Conservation (phyloP, 2,888 invertebrate genomes). For the Unio delphinus region DNA sequence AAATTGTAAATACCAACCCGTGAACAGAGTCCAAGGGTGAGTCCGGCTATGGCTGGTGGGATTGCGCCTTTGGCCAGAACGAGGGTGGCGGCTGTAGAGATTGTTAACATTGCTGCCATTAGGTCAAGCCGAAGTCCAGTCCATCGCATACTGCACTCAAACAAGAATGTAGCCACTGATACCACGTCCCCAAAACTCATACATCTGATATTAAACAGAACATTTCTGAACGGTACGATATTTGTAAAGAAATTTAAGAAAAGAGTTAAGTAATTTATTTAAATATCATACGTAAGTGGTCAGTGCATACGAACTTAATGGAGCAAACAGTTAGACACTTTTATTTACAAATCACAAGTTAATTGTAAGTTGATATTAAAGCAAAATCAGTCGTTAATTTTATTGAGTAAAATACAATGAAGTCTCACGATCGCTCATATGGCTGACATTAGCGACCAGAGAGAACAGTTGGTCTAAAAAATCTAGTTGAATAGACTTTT, state of each 20-base stretch:
- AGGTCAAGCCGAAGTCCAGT: slow-evolving; percentile 71
- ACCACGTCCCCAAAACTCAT: slow-evolving; percentile 68
- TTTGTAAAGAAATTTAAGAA: no score
- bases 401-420: neutral
- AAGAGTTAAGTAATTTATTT: no score
- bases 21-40: slow-evolving; percentile 72
- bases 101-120: slow-evolving; percentile 70
- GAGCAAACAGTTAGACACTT: no score
- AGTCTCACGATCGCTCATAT: neutral
- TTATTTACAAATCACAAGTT: neutral
- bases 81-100: slow-evolving; percentile 74
- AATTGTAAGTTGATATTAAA: neutral
- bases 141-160: slow-evolving; percentile 71
- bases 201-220: slow-evolving; percentile 13
- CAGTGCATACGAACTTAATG: no score
- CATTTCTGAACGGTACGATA: no score
- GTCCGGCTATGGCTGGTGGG: slow-evolving; percentile 75
- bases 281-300: no score
- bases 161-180: slow-evolving; percentile 72
- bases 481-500: no score
- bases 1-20: slow-evolving; percentile 12
- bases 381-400: neutral
- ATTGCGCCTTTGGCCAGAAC: slow-evolving; percentile 69
- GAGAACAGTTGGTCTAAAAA: no score
- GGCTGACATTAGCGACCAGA: no score